Evolutionary conservation across 1,140 invertebrate species (phyloP).

Genomic region (Drosophila funebris): DNA sequence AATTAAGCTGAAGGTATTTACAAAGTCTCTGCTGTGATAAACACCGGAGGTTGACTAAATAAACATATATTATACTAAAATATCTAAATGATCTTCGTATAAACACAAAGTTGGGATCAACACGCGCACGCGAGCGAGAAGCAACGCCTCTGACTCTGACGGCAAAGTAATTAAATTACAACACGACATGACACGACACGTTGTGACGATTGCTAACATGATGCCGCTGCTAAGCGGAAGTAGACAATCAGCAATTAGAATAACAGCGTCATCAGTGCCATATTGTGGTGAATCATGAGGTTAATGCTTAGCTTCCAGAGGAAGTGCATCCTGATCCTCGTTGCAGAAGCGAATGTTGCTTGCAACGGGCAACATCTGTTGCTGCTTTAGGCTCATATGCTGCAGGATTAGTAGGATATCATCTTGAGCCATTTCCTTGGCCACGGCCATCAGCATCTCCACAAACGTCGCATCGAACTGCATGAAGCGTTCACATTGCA

Average conservation of each 20-base stretch:
- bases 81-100: constrained; percentile 14
- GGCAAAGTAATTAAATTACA: constrained; percentile 12
- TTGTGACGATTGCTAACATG: neutral
- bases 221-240: no score
- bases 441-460: constrained; percentile 84
- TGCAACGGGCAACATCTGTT: constrained; percentile 62
- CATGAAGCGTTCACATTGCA: constrained; percentile 86
- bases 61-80: neutral
- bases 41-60: constrained; percentile 12
- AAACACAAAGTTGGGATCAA: constrained; percentile 4
- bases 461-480: constrained; percentile 87
- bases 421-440: constrained; percentile 67
- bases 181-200: neutral
- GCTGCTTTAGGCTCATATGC: constrained; percentile 61
- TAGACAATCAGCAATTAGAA: neutral
- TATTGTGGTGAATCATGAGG: neutral
- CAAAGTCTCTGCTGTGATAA: constrained; percentile 14
- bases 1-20: constrained; percentile 23
- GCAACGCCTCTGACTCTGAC: neutral
- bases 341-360: constrained; percentile 60
- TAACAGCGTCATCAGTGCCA: neutral
- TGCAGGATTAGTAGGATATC: constrained; percentile 65
- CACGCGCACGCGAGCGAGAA: constrained; percentile 21
- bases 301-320: constrained; percentile 44
- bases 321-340: constrained; percentile 50